Evolutionary conservation across 53 echinoderm and acorn worm genomes (phyloP), one percentile per base, ranked within the genome.

Genomic region (Apostichopus leukothele): DNA sequence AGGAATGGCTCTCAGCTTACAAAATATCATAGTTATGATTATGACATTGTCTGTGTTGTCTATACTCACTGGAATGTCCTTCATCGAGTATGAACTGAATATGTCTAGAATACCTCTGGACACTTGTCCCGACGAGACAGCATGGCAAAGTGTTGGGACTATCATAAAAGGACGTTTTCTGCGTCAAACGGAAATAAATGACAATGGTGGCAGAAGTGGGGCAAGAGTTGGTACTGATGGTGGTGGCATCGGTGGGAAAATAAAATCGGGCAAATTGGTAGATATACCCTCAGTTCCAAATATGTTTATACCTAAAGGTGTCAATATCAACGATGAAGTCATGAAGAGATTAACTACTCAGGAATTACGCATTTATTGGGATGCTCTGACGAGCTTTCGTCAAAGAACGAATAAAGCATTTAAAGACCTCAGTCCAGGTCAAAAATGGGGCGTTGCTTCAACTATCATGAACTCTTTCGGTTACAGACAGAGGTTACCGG

Each of bases 401-500:
- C 57, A 85, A 67, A 85, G 85, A 85, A 85, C 85, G 61, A 51
- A 67, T 21, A 85, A 23, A 23, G 67, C 85, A 4, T 85, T 93
- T 51, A 60, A 78, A 66, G 73, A 90, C 23, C 53, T 92, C 7
- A 78, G 77, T 18, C 10, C 89, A 13, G 73, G 66, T 55, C 89
- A 90, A 74, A 91, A 94, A 25, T 94, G 94, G 96, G 89, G 88
- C 11, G 74, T 95, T 53, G 67, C 93, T 9, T 73, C 88, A 9
- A 67, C 83, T 74, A 75, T 86, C 20, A 86, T 91, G 80, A 86
- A 84, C 27, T 78, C 86, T 18, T 79, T 92, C 16, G 95, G 96
- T 26, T 93, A 90, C 13, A 87, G 89, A 50, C 94, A 96, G 23
- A 89, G 91, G 39, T 89, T 95, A 12, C 95, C 93, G 1, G 92